These are phyloP conservation scores for Pristionchus arcanus DNA, from an alignment of 2,888 invertebrate genomes.

Conservation along the genomic window DNA sequence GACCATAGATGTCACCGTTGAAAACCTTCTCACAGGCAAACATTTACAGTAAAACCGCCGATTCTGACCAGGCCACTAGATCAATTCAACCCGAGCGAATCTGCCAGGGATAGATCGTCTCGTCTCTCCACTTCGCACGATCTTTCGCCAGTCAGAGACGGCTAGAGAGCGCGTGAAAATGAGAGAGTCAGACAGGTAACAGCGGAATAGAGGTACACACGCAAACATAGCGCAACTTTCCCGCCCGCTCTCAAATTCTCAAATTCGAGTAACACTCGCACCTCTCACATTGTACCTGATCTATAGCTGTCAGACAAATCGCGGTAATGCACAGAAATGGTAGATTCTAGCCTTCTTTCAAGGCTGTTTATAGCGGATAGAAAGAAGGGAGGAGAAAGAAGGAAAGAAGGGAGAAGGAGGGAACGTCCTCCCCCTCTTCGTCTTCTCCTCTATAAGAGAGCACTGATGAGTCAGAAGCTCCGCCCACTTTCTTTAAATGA, in stretches of 20 bases:
- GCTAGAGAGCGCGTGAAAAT: neutral
- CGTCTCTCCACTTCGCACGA: neutral
- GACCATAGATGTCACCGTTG: neutral
- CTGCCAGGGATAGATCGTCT: too few species aligned
- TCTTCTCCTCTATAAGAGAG: conserved; percentile 13
- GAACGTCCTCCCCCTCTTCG: neutral
- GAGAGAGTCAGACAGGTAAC: neutral
- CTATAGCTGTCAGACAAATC: neutral
- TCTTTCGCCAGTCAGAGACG: neutral
- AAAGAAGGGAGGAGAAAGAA: neutral
- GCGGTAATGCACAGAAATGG: too few species aligned
- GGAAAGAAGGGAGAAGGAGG: neutral
- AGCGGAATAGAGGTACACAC: neutral
- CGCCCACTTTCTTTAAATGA: conserved; percentile 21
- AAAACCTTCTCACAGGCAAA: neutral
- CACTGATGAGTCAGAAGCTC: conserved; percentile 5
- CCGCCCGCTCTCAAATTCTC: neutral
- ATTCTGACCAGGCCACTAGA: neutral
- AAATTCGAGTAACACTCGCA: neutral
- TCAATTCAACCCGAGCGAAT: too few species aligned
- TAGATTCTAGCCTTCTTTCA: neutral
- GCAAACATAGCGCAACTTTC: neutral
- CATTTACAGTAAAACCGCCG: neutral
- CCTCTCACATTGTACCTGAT: neutral
- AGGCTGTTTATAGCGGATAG: neutral